Evolutionary conservation across 2,113 vertebrate species (phyloP).

Genomic region (Rousettus leschenaultii): DNA sequence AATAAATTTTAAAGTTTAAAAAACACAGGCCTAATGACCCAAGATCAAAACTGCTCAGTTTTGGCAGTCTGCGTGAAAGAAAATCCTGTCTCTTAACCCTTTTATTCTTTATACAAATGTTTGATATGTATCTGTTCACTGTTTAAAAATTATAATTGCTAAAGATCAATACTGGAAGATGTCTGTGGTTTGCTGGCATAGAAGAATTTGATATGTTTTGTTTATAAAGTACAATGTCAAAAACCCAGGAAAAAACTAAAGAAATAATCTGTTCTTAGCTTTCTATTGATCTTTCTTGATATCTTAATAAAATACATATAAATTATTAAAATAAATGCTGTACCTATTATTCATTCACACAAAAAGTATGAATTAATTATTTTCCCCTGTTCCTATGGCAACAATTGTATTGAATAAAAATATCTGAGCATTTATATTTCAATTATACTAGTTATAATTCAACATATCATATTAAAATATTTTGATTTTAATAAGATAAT

Average conservation of each 20-base stretch:
- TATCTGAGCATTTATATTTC: conserved; percentile 61
- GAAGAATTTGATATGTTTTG: conserved; percentile 42
- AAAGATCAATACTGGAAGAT: conserved; percentile 70
- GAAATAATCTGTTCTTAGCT: conserved; percentile 30
- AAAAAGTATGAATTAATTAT: conserved; percentile 58
- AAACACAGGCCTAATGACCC: conserved; percentile 30
- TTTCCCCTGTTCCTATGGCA: conserved; percentile 67
- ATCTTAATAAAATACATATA: conserved; percentile 47
- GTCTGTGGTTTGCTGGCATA: conserved; percentile 53
- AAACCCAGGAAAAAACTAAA: conserved; percentile 36
- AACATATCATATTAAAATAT: conserved; percentile 72
- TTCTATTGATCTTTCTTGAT: conserved; percentile 34
- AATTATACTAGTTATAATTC: conserved; percentile 77
- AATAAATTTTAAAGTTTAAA: conserved; percentile 75
- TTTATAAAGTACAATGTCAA: conserved; percentile 24
- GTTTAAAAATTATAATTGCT: conserved; percentile 72
- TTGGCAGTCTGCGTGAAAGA: conserved; percentile 12
- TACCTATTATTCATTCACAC: conserved; percentile 56
- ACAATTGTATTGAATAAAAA: conserved; percentile 73
- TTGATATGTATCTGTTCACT: conserved; percentile 55
- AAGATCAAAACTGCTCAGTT: conserved; percentile 59
- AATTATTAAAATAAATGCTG: conserved; percentile 51
- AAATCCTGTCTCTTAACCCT: neutral
- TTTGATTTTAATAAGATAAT: conserved; percentile 67
- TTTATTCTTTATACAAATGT: conserved; percentile 57